Evolutionary conservation across 2,797 vertebrate genomes (phyloP).

Genomic region (Carapus acus): DNA sequence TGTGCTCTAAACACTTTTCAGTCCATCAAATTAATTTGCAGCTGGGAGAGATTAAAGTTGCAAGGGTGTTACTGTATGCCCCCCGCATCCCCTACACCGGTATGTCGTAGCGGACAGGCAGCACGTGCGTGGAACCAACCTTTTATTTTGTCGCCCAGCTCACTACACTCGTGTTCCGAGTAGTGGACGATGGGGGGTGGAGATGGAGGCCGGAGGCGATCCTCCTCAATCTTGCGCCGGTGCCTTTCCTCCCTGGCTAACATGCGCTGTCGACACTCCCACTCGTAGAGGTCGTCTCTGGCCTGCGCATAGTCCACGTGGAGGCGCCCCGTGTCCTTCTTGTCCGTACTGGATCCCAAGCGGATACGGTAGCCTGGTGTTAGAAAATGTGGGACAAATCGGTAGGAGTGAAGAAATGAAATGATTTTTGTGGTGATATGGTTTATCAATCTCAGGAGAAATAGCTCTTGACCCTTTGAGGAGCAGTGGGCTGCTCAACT

Average conservation of each 20-base stretch:
- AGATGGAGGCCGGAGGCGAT: conserved; percentile 82
- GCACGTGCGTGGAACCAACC: conserved; percentile 74
- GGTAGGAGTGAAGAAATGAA: background rate
- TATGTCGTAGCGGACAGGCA: too few species aligned
- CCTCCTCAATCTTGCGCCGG: conserved; percentile 84
- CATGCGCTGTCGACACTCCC: conserved; percentile 94
- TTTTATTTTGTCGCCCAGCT: conserved; percentile 91
- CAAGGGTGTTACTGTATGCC: too few species aligned
- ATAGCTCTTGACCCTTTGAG: too few species aligned
- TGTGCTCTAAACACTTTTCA: background rate
- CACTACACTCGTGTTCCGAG: conserved; percentile 88
- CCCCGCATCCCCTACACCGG: too few species aligned
- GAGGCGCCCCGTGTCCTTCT: conserved; percentile 89
- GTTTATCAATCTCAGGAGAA: too few species aligned
- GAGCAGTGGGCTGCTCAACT: too few species aligned
- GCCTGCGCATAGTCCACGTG: conserved; percentile 96
- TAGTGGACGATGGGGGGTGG: conserved; percentile 92
- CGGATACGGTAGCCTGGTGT: conserved; percentile 85
- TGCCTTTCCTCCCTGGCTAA: conserved; percentile 90
- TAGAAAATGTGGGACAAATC: conserved; percentile 73
- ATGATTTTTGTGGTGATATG: too few species aligned
- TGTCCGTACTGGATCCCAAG: conserved; percentile 93
- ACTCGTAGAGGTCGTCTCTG: conserved; percentile 91
- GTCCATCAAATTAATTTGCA: background rate
- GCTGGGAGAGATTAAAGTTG: background rate